A percentile compares a stretch with the other conserved stretches of the same genome.
phyloP scores from a whole-genome alignment of 2,113 vertebrate species.

The Pollachius pollachius region DNA sequence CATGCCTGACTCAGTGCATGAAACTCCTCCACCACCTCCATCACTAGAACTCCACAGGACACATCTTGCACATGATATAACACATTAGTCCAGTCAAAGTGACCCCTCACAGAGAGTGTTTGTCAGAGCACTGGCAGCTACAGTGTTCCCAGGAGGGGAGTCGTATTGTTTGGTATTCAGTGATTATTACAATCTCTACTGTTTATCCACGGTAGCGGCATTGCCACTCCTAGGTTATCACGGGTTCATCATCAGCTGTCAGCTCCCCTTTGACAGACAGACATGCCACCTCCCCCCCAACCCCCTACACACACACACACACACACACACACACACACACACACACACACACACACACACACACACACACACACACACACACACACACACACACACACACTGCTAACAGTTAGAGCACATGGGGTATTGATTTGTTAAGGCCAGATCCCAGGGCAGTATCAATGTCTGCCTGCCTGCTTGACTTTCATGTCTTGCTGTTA shows the following conservation, averaged over 20 bases:
- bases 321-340: neutral
- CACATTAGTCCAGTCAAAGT: neutral
- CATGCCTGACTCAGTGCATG: too few relatives aligned
- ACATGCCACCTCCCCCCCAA: neutral
- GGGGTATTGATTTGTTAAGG: conserved; percentile 21
- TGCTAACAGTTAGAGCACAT: conserved; percentile 4
- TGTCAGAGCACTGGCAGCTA: conserved; percentile 11
- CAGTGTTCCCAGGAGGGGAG: neutral
- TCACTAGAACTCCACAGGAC: neutral
- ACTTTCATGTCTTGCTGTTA: neutral
- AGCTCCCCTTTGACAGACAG: neutral
- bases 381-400: neutral
- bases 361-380: neutral
- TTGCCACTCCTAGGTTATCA: conserved; percentile 1
- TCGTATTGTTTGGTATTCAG: neutral
- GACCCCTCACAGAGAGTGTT: neutral
- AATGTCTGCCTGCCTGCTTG: conserved; percentile 30
- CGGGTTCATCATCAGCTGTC: conserved; percentile 17
- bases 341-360: neutral
- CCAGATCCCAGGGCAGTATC: conserved; percentile 17
- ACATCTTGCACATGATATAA: conserved; percentile 5
- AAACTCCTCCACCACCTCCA: too few relatives aligned
- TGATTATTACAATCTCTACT: neutral
- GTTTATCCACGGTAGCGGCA: conserved; percentile 13
- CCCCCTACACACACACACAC: conserved; percentile 3